Conservation (phyloP, 2,888 invertebrate genomes). For the Synergus japonicus region DNA sequence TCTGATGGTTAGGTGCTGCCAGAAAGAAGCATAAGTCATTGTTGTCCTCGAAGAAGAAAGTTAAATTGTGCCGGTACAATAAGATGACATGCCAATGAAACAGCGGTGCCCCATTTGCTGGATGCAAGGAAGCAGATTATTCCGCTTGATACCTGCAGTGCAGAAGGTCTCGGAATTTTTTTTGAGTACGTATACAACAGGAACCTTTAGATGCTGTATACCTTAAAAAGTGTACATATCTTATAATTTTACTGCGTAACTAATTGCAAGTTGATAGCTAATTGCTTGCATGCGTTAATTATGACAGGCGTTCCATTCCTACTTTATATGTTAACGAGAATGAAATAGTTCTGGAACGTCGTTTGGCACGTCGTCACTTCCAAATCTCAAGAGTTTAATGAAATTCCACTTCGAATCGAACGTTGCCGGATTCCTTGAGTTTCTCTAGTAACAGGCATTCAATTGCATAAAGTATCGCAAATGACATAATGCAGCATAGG, state of each 20-base stretch:
- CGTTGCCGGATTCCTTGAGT: slow-evolving; percentile 27
- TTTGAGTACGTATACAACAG: neutral
- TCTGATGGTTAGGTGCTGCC: slow-evolving; percentile 24
- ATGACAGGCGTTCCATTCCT: neutral
- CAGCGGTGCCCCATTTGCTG: slow-evolving; percentile 5
- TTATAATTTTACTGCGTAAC: neutral
- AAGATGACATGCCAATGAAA: slow-evolving; percentile 20
- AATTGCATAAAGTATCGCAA: slow-evolving; percentile 25
- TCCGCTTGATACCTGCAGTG: neutral
- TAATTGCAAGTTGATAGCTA: neutral
- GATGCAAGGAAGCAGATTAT: neutral
- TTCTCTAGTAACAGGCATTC: slow-evolving; percentile 17
- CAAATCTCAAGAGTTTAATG: slow-evolving; percentile 22
- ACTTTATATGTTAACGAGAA: neutral
- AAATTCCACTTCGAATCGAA: slow-evolving; percentile 17
- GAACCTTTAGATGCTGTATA: too few relatives aligned
- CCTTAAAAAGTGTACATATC: neutral
- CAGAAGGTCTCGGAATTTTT: neutral
- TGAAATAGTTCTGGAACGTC: neutral
- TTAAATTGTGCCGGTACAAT: slow-evolving; percentile 11
- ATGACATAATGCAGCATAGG: neutral
- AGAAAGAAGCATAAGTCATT: slow-evolving; percentile 36
- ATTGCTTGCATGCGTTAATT: neutral
- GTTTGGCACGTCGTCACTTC: neutral
- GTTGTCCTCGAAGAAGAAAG: slow-evolving; percentile 39